phyloP scores from a whole-genome alignment of 2,888 invertebrate genomes.

The Andricus curvator region DNA sequence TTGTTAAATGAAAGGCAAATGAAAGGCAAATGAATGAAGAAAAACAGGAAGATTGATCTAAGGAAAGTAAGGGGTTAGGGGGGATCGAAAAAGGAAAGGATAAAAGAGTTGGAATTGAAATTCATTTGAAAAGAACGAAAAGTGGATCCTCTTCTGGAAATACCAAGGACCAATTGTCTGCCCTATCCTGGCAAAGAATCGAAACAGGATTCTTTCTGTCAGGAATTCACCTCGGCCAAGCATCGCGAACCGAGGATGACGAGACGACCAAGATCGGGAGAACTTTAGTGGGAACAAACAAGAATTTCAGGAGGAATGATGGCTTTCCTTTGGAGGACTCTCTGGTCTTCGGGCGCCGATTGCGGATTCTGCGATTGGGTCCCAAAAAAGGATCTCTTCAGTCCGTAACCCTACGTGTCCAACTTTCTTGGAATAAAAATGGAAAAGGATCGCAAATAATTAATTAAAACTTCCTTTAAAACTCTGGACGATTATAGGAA shows the following conservation, averaged over 20 bases:
- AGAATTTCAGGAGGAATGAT: conserved; percentile 45
- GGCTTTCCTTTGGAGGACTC: conserved; percentile 43
- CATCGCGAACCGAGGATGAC: conserved; percentile 30
- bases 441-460: background rate
- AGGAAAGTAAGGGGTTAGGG: background rate
- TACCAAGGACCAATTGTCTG: conserved; percentile 60
- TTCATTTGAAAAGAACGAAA: conserved; percentile 62
- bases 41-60: background rate
- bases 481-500: background rate
- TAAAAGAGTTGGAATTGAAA: conserved; percentile 46
- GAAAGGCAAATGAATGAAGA: no score
- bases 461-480: background rate
- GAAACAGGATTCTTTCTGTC: conserved; percentile 65
- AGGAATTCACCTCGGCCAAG: conserved; percentile 61
- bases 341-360: conserved; percentile 43
- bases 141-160: conserved; percentile 61
- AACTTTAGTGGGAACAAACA: conserved; percentile 41
- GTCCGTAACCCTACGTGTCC: conserved; percentile 33
- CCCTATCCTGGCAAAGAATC: conserved; percentile 42
- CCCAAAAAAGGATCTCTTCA: conserved; percentile 44
- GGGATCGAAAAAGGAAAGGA: background rate
- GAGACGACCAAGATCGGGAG: conserved; percentile 31
- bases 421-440: conserved; percentile 32
- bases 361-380: conserved; percentile 54
- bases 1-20: no score